Conservation (phyloP, 1,140 invertebrate species). For the Aphelenchoides avenae region DNA sequence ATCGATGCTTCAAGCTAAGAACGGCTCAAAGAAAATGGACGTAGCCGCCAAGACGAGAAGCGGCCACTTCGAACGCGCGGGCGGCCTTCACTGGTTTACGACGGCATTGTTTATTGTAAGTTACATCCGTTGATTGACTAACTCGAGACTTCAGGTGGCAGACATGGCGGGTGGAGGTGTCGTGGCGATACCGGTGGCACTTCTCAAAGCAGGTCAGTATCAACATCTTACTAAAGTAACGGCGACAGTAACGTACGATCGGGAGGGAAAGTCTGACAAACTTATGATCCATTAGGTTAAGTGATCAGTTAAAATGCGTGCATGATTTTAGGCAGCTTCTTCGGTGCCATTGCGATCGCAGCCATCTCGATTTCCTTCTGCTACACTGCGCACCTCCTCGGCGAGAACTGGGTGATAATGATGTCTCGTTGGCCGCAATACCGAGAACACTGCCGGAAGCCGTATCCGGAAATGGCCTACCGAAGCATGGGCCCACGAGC, state of each 20-base stretch:
- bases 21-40: too few relatives aligned
- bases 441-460: conserved; percentile 40
- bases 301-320: conserved; percentile 2
- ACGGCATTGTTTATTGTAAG: too few relatives aligned
- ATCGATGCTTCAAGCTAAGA: too few relatives aligned
- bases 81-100: too few relatives aligned
- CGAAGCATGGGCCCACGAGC: conserved; percentile 34
- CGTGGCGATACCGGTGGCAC: conserved; percentile 41
- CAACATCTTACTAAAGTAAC: not conserved
- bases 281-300: conserved; percentile 12
- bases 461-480: conserved; percentile 50
- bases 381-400: conserved; percentile 49
- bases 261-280: too few relatives aligned
- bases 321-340: conserved; percentile 22
- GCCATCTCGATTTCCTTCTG: conserved; percentile 23
- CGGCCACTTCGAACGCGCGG: too few relatives aligned
- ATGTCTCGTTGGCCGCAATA: conserved; percentile 29
- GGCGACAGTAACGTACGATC: too few relatives aligned
- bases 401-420: conserved; percentile 46
- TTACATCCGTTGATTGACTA: too few relatives aligned
- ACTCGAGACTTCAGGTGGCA: too few relatives aligned
- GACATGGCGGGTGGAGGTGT: conserved; percentile 47
- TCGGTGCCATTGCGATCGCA: conserved; percentile 29
- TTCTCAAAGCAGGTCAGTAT: conserved; percentile 35
- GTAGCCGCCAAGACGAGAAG: too few relatives aligned